Evolutionary conservation across 2,888 invertebrate genomes (phyloP).

Genomic region (Pinctada fucata): DNA sequence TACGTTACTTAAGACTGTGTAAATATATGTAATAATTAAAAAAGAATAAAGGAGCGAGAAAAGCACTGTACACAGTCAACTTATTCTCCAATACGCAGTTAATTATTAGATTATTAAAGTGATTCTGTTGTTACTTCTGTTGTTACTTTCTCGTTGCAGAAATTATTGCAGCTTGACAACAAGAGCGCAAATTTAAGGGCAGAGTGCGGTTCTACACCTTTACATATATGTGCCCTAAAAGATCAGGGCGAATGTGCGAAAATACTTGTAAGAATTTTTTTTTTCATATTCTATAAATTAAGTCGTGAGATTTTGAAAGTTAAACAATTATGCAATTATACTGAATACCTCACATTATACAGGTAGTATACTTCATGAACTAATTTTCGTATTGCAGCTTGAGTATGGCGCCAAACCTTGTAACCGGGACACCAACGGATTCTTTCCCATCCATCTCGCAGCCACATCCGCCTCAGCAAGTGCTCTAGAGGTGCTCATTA

Average conservation of each 20-base stretch:
- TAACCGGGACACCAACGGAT: conserved; percentile 90
- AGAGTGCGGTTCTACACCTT: conserved; percentile 87
- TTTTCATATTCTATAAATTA: too few species aligned
- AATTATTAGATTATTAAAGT: too few species aligned
- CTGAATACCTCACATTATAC: too few species aligned
- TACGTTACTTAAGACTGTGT: neutral
- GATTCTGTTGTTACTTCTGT: too few species aligned
- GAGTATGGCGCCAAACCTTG: conserved; percentile 88
- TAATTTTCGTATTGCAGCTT: conserved; percentile 83
- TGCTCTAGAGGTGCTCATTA: conserved; percentile 88
- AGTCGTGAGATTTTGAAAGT: too few species aligned
- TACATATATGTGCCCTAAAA: conserved; percentile 90
- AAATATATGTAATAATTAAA: too few species aligned
- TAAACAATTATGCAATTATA: too few species aligned
- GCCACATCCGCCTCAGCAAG: conserved; percentile 92
- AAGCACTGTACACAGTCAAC: too few species aligned
- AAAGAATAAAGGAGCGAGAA: too few species aligned
- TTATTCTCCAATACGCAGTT: too few species aligned
- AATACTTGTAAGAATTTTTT: conserved; percentile 87
- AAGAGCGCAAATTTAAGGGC: conserved; percentile 88
- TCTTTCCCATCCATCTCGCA: conserved; percentile 93
- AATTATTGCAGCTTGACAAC: conserved; percentile 75
- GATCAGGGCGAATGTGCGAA: conserved; percentile 90
- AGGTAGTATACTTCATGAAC: too few species aligned
- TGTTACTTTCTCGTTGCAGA: too few species aligned